Conservation (phyloP, 1,140 invertebrate species). For the Drosophila pseudoananassae region DNA sequence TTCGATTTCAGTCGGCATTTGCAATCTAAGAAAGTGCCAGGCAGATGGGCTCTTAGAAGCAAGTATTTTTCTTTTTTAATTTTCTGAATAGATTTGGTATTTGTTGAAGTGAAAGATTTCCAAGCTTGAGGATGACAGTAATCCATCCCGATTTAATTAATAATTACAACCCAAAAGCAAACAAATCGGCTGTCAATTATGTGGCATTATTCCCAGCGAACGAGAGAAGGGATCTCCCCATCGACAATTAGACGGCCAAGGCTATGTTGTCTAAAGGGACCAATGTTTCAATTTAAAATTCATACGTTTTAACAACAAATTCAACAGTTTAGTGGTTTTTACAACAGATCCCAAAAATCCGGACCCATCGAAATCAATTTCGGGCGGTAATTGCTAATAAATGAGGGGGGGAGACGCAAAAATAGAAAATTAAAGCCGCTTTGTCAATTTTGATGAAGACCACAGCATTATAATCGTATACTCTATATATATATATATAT, state of each 20-base stretch:
- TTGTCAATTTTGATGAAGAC: constrained; percentile 40
- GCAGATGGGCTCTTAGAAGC: constrained; percentile 9
- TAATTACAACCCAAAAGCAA: not conserved
- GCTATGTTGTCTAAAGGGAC: not conserved
- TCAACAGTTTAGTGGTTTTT: constrained; percentile 3
- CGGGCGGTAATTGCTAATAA: constrained; percentile 32
- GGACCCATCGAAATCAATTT: not conserved
- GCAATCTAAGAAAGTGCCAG: constrained; percentile 68
- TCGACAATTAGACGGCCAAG: no score
- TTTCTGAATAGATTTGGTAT: not conserved
- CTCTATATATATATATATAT: not conserved
- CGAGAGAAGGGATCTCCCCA: no score
- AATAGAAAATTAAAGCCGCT: constrained; percentile 37
- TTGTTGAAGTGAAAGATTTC: no score
- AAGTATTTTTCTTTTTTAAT: not conserved
- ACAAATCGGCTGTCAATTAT: constrained; percentile 68
- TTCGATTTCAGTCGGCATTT: not conserved
- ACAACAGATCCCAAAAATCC: constrained; percentile 41
- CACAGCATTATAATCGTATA: not conserved
- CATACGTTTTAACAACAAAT: no score
- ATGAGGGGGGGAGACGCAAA: constrained; percentile 11
- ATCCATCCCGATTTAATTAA: no score
- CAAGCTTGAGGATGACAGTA: no score
- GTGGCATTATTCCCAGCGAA: constrained; percentile 51
- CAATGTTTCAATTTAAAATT: no score